A percentile compares a stretch with the other conserved stretches of the same genome.
Conservation (phyloP, 53 echinoderm and acorn worm species). For the Zoroaster sp. region DNA sequence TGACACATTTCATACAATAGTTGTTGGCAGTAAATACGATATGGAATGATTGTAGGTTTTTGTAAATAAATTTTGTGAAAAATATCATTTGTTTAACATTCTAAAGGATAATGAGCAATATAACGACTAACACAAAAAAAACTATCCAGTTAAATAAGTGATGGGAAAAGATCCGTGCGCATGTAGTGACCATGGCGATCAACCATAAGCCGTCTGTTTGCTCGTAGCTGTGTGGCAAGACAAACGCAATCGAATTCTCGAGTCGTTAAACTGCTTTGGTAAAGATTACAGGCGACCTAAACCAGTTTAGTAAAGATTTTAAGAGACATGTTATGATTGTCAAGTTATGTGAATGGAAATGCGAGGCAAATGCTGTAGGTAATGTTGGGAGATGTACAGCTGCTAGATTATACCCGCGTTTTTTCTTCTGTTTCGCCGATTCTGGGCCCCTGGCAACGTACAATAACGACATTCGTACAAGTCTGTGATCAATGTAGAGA, state of each 20-base stretch:
- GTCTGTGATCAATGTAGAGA: constrained; percentile 26
- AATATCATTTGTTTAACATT: too few relatives aligned
- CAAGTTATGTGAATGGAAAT: constrained; percentile 3
- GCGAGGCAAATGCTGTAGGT: neutral
- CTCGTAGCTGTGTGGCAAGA: neutral
- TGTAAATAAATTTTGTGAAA: too few relatives aligned
- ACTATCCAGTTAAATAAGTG: too few relatives aligned
- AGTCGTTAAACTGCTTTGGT: constrained; percentile 14
- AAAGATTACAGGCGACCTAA: neutral
- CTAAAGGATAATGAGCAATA: too few relatives aligned
- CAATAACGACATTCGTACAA: constrained; percentile 38
- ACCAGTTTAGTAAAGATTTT: constrained; percentile 39
- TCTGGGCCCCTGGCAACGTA: neutral
- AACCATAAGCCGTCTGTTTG: neutral
- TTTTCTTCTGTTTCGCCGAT: neutral
- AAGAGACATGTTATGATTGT: constrained; percentile 27
- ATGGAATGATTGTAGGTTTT: too few relatives aligned
- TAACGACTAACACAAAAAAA: too few relatives aligned
- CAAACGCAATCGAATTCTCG: neutral
- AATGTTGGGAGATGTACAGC: constrained; percentile 9
- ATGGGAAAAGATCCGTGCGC: too few relatives aligned
- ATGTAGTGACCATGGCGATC: neutral
- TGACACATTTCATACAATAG: too few relatives aligned
- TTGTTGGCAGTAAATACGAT: too few relatives aligned
- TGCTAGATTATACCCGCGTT: constrained; percentile 16